These are phyloP conservation scores for Cheilosia urbana DNA, from an alignment of 2,888 invertebrate species.

Conservation along the genomic window DNA sequence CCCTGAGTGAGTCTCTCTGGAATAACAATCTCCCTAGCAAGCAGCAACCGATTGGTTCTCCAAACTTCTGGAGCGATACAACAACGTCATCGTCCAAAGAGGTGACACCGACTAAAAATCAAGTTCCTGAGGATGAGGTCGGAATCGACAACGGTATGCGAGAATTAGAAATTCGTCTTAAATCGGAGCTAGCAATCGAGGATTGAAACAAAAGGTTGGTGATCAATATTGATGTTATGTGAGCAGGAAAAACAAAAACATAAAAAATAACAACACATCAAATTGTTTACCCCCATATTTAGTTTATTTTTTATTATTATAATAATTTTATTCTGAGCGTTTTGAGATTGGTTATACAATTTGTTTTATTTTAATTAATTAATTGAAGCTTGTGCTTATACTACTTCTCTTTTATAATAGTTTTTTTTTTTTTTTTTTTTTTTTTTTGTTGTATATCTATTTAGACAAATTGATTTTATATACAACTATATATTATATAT, in stretches of 20 bases:
- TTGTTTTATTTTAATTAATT: constrained; percentile 59
- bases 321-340: constrained; percentile 58
- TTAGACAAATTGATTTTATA: constrained; percentile 74
- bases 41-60: constrained; percentile 74
- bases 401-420: constrained; percentile 66
- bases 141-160: constrained; percentile 89
- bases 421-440: constrained; percentile 53
- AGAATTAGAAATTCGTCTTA: constrained; percentile 87
- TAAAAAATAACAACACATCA: constrained; percentile 44
- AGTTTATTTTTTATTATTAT: constrained; percentile 46
- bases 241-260: constrained; percentile 35
- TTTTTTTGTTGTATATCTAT: constrained; percentile 62
- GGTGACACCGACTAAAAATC: constrained; percentile 72
- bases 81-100: constrained; percentile 75
- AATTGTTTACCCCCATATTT: constrained; percentile 63
- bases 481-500: constrained; percentile 40
- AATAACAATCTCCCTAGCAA: constrained; percentile 73
- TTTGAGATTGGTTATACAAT: constrained; percentile 75
- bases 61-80: constrained; percentile 78
- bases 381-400: constrained; percentile 72
- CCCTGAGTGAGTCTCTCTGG: constrained; percentile 78
- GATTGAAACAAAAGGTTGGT: constrained; percentile 73
- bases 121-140: constrained; percentile 79
- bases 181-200: constrained; percentile 86
- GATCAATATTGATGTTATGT: constrained; percentile 68